These are phyloP conservation scores for Thymelicus sylvestris DNA, from an alignment of 2,888 invertebrate genomes.

Conservation along the genomic window DNA sequence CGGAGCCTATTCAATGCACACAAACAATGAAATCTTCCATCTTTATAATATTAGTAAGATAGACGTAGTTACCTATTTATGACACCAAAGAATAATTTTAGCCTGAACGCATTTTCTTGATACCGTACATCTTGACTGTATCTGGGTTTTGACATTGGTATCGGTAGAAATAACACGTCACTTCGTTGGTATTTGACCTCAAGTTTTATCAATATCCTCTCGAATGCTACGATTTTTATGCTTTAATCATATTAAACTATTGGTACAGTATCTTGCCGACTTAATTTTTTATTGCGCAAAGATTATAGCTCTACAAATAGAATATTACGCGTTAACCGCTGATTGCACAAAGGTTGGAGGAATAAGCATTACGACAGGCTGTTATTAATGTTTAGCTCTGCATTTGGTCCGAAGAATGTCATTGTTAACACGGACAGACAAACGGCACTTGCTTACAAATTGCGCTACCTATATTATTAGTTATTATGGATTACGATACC, in stretches of 20 bases:
- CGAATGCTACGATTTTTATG: neutral
- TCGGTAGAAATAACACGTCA: neutral
- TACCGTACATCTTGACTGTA: too few relatives aligned
- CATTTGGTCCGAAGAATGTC: conserved; percentile 46
- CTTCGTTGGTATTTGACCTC: conserved; percentile 50
- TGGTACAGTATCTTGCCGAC: conserved; percentile 14
- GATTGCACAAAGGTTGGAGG: conserved; percentile 33
- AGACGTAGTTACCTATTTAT: too few relatives aligned
- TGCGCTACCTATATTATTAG: conserved; percentile 29
- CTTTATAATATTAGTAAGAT: too few relatives aligned
- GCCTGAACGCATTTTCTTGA: too few relatives aligned
- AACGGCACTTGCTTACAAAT: conserved; percentile 41
- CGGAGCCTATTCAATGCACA: too few relatives aligned
- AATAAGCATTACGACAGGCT: conserved; percentile 25
- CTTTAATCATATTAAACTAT: conserved; percentile 7
- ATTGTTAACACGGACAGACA: conserved; percentile 43
- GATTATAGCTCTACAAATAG: conserved; percentile 32
- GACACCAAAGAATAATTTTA: too few relatives aligned
- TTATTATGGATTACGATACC: conserved; percentile 19
- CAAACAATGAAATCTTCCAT: too few relatives aligned
- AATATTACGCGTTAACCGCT: conserved; percentile 23
- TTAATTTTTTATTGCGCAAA: conserved; percentile 33
- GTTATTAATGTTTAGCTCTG: conserved; percentile 34
- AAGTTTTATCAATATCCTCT: conserved; percentile 44
- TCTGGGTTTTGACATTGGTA: neutral